Percentiles rank a stretch among this genome's conserved stretches.
Conservation (phyloP, 1,140 invertebrate species). For the Chlorops oryzae region DNA sequence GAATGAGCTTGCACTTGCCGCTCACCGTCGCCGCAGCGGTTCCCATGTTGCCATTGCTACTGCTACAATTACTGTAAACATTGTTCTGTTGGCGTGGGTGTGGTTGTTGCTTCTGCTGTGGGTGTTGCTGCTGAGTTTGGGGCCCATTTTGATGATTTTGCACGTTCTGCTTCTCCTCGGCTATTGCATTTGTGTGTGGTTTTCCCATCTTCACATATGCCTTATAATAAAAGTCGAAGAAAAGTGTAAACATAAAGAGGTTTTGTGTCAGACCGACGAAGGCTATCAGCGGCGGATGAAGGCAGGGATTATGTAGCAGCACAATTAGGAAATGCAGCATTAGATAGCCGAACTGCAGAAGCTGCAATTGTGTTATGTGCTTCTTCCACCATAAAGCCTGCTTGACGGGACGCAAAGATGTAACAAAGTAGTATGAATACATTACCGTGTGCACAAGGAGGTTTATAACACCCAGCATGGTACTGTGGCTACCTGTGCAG, state of each 20-base stretch:
- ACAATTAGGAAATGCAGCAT: constrained; percentile 53
- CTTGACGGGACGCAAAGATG: constrained; percentile 23
- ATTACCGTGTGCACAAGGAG: constrained; percentile 39
- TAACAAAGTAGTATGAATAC: constrained; percentile 38
- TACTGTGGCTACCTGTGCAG: constrained; percentile 50
- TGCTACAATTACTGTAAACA: too few relatives aligned
- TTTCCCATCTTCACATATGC: constrained; percentile 29
- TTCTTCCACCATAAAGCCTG: constrained; percentile 50
- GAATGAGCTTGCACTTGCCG: too few relatives aligned
- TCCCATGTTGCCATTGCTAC: too few relatives aligned
- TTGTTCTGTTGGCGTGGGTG: too few relatives aligned
- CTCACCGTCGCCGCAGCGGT: too few relatives aligned
- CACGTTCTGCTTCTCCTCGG: too few relatives aligned
- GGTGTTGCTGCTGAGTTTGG: too few relatives aligned
- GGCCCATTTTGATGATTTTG: too few relatives aligned
- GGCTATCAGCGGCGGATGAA: constrained; percentile 26
- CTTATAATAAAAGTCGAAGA: constrained; percentile 42
- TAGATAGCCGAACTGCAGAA: constrained; percentile 52
- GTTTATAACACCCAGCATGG: constrained; percentile 38
- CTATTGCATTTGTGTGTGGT: too few relatives aligned
- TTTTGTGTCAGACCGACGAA: constrained; percentile 36
- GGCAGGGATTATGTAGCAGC: constrained; percentile 31
- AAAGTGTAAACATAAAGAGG: constrained; percentile 41
- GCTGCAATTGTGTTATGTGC: constrained; percentile 36
- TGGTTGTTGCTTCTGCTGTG: too few relatives aligned